Evolutionary conservation across 2,797 vertebrate genomes (phyloP), one percentile per base, ranked within the genome.

Genomic region (Macropus fuliginosus): DNA sequence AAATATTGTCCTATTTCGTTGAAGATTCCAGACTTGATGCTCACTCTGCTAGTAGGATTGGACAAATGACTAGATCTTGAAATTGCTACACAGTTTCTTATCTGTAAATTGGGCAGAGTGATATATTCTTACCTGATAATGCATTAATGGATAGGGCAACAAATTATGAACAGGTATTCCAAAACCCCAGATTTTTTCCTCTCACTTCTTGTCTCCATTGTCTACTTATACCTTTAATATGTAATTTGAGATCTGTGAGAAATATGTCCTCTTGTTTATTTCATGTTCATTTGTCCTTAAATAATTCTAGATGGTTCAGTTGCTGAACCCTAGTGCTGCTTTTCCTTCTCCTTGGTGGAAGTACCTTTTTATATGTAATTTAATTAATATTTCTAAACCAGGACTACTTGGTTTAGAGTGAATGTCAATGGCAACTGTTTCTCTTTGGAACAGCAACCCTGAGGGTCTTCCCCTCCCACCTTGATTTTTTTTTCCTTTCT

Each of bases 71-170:
- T 74, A 55, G n/a, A 90, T 93, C 29, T 93, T 92, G 24, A 91
- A 54, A 95, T 81, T 93, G 52, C 92, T n/a, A 95, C 34, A 94
- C 2, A 92, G 94, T 95, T 91, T 87, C 90, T 94, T 56, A 91
- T 90, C 8, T 94, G n/a, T 27, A 96, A 46, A 28, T 46, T 87
- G 2, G 16, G 11, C 14, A 94, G 6, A 95, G 59, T 93, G 91
- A 56, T 95, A 40, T 93, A 95, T 92, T 52, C 59, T 93, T 92
- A 57, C 21, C 89, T 91, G 11, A 50, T 28, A 90, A 92, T 52
- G 18, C 81, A 66, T 92, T 93, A 66, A 34, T 91, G 87, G 28
- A 91, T 95, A 93, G 66, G 52, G 52, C 93, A 93, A 93, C 52
- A 90, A 54, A 94, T 11, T 66, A 95, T 91, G 27, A 94, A 24